Evolutionary conservation across 1,140 invertebrate genomes (phyloP).

Genomic region (Platorchestia sp.): DNA sequence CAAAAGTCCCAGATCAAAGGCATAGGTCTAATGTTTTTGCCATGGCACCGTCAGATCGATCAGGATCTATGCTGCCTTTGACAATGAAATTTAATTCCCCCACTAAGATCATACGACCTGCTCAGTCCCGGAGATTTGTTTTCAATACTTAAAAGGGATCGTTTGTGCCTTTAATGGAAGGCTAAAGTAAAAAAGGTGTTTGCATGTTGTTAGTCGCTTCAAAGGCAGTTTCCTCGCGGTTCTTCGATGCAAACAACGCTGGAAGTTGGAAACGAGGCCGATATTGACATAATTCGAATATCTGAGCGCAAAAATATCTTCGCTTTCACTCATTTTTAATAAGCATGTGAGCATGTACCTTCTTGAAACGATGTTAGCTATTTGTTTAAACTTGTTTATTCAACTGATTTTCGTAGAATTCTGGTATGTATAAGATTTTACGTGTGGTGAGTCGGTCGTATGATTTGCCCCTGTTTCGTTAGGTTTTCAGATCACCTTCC

Average conservation of each 20-base stretch:
- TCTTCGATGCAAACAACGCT: not conserved
- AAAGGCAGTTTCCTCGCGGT: not conserved
- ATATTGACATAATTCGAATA: not conserved
- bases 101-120: not conserved
- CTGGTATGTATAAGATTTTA: too few species aligned
- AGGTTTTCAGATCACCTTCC: too few species aligned
- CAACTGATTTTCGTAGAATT: too few species aligned
- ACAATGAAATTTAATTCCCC: conserved; percentile 1
- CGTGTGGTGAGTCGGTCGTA: too few species aligned
- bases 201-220: not conserved
- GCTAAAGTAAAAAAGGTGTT: not conserved
- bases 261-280: not conserved
- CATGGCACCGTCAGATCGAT: not conserved
- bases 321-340: not conserved
- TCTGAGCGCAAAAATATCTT: not conserved
- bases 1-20: not conserved
- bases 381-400: too few species aligned
- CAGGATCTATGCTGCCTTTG: not conserved
- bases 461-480: too few species aligned
- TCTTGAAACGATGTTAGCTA: too few species aligned
- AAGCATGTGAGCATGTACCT: too few species aligned
- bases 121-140: not conserved
- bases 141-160: conserved; percentile 1
- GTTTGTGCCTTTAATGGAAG: not conserved
- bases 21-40: not conserved